These are phyloP conservation scores for Nipponia nippon DNA, from an alignment of 2,113 vertebrate genomes.

Conservation along the genomic window DNA sequence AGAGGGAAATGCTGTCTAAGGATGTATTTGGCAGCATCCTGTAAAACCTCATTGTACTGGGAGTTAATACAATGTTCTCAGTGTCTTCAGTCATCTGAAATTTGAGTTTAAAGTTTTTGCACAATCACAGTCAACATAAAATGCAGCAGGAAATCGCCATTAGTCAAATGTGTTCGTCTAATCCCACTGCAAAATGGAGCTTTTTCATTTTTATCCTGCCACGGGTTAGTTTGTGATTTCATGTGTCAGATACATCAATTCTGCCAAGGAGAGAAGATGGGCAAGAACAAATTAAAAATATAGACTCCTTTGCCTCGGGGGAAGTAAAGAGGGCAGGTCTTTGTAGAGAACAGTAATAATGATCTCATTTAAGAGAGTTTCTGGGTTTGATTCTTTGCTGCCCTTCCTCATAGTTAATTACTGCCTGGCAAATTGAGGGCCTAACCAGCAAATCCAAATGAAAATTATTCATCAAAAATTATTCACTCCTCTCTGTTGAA, in stretches of 20 bases:
- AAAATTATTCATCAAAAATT: neutral
- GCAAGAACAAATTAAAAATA: conserved; percentile 59
- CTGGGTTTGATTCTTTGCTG: conserved; percentile 27
- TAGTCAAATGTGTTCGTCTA: conserved; percentile 68
- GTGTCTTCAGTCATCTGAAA: conserved; percentile 43
- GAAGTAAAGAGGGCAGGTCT: conserved; percentile 35
- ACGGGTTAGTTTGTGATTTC: conserved; percentile 75
- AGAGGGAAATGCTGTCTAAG: neutral
- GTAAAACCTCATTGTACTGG: neutral
- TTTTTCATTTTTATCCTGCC: conserved; percentile 71
- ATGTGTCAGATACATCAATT: conserved; percentile 70
- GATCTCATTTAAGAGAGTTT: conserved; percentile 52
- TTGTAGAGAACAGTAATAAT: conserved; percentile 23
- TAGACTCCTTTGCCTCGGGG: neutral
- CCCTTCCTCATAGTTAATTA: conserved; percentile 44
- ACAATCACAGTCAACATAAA: conserved; percentile 59
- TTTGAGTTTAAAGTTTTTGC: conserved; percentile 52
- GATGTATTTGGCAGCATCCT: conserved; percentile 4
- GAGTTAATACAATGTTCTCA: conserved; percentile 34
- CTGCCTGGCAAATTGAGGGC: conserved; percentile 8
- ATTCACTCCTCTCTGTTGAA: neutral
- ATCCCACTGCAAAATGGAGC: conserved; percentile 72
- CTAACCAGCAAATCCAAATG: conserved; percentile 18
- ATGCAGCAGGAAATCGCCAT: conserved; percentile 69
- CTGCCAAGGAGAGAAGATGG: conserved; percentile 55